A percentile compares a stretch with the other conserved stretches of the same genome.
Evolutionary conservation across 2,113 vertebrate species (phyloP).

Genomic region (Notechis scutatus): DNA sequence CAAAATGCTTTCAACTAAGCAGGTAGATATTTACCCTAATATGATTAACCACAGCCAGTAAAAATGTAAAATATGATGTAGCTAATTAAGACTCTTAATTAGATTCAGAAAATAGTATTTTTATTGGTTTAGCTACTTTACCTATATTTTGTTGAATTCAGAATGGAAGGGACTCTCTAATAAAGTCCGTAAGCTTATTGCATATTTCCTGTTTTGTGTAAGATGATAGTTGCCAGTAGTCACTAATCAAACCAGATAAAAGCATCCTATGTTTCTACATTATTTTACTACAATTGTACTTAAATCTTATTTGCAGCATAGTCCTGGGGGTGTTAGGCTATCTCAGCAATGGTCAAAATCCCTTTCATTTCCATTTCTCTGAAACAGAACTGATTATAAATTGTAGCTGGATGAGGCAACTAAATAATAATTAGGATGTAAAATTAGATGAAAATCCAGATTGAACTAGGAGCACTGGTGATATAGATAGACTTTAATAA

Average conservation of each 20-base stretch:
- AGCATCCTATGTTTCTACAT: too few species aligned
- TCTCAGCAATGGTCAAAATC: neutral
- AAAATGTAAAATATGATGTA: neutral
- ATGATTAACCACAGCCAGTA: neutral
- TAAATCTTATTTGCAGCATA: neutral
- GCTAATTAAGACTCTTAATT: neutral
- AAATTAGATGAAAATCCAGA: neutral
- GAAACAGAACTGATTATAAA: neutral
- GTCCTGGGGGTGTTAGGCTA: neutral
- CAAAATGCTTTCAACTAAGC: too few species aligned
- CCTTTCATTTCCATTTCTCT: neutral
- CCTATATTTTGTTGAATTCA: constrained; percentile 7
- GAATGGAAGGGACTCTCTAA: neutral
- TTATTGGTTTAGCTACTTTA: neutral
- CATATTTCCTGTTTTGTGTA: neutral
- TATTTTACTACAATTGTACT: neutral
- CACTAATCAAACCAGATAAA: neutral
- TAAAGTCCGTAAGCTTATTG: neutral
- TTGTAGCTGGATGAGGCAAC: neutral
- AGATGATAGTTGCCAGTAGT: neutral
- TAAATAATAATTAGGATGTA: neutral
- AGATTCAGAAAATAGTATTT: constrained; percentile 17
- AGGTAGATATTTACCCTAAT: too few species aligned
- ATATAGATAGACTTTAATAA: neutral
- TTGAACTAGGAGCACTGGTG: neutral